Conservation (phyloP, 2,113 vertebrate genomes). For the Martes martes region DNA sequence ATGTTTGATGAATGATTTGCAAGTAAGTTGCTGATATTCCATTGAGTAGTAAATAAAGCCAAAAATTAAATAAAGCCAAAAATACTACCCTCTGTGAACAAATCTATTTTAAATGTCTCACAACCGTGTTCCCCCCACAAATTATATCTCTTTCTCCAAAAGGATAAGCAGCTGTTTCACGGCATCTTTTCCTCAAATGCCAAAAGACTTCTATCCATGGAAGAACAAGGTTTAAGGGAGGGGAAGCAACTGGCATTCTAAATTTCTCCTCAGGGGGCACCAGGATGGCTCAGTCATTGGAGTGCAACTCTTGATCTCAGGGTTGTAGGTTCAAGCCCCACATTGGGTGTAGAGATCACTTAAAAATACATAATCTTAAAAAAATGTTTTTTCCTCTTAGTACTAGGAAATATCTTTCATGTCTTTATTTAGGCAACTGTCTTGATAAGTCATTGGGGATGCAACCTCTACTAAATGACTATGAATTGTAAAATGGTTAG, state of each 20-base stretch:
- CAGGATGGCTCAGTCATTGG: not conserved
- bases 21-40: not conserved
- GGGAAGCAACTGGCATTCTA: not conserved
- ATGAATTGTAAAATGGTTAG: not conserved
- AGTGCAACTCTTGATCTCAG: not conserved
- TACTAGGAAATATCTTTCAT: not conserved
- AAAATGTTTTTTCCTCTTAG: not conserved
- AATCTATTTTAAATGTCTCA: slow-evolving; percentile 3
- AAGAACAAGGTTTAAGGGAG: not conserved
- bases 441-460: not conserved
- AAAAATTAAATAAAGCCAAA: not conserved
- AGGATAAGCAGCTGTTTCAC: not conserved
- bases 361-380: not conserved
- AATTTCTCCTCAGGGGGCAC: not conserved
- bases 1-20: not conserved
- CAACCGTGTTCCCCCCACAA: not conserved
- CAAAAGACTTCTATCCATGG: not conserved
- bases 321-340: not conserved
- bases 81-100: not conserved
- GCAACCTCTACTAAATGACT: not conserved
- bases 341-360: not conserved
- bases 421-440: not conserved
- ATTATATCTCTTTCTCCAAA: not conserved
- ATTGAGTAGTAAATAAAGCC: not conserved
- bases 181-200: not conserved